phyloP scores from a whole-genome alignment of 1,140 invertebrate genomes.

The Agrypnia vestita region DNA sequence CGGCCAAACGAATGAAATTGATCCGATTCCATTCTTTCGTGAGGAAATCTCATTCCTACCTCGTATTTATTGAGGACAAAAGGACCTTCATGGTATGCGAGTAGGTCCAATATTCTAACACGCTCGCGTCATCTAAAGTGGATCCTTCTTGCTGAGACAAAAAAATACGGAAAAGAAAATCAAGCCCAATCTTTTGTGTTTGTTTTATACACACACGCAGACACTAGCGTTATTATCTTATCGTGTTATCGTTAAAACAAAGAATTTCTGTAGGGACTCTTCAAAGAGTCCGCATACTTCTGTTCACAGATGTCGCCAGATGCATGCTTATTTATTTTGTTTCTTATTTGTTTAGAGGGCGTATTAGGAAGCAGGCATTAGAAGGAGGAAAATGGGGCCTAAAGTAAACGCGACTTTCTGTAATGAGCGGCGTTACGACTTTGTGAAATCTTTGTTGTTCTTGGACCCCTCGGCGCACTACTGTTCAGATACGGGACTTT shows the following conservation, averaged over 20 bases:
- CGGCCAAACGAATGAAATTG: slow-evolving; percentile 54
- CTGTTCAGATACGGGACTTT: too few species aligned
- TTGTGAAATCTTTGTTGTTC: not conserved
- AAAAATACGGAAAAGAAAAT: slow-evolving; percentile 15
- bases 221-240: not conserved
- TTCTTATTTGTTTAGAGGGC: slow-evolving; percentile 7
- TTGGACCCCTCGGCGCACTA: not conserved
- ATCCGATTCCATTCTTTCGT: slow-evolving; percentile 48
- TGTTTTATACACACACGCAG: not conserved
- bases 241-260: slow-evolving; percentile 3
- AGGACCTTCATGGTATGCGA: not conserved
- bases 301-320: not conserved
- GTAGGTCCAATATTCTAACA: slow-evolving; percentile 12
- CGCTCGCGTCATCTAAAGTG: slow-evolving; percentile 6
- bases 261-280: not conserved
- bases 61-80: slow-evolving; percentile 37
- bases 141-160: not conserved
- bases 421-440: not conserved
- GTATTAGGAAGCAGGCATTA: not conserved
- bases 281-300: not conserved
- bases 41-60: slow-evolving; percentile 42
- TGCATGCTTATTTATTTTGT: slow-evolving; percentile 6
- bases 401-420: not conserved
- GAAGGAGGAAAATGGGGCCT: not conserved
- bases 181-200: not conserved